Evolutionary conservation across 2,888 invertebrate genomes (phyloP), one percentile per base, ranked within the genome.

Genomic region (Harpalus rubripes): DNA sequence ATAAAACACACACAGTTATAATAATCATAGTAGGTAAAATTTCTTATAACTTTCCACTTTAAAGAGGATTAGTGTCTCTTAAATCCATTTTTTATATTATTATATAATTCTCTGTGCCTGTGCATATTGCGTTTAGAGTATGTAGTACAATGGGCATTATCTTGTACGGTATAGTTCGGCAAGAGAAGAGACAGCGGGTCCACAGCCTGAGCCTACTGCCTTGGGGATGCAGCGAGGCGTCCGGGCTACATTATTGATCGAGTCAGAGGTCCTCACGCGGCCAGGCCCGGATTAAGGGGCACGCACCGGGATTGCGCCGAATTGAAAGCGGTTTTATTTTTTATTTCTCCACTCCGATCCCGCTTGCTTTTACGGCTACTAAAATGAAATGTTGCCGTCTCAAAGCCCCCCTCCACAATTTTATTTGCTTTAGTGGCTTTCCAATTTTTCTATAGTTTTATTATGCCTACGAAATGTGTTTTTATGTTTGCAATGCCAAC

Each of bases 161-260:
- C 44, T 52, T 52, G 12, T 12, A 12, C 44, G 44, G 41, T 58
- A 78, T 15, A 78, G 32, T 56, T 78, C 26, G 16, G 56, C 12
- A 78, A 32, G 26, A 58, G 78, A 16, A 58, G 26, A 78, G 78
- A 16, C 56, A 15, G 18, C 44, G 44, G 72, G 72, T 32, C 72
- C 76, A 12, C 52, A 22, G 78, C 58, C 18, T 18, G 18, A 78
- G 72, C 72, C 72, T 74, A 74, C 72, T 74, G 78, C 59, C 58
- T 78, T 78, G 56, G 78, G 78, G 78, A 78, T 78, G 78, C 78
- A 44, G 78, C 81, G 65, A 52, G 56, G 74, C 68, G 76, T 39
- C 83, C 59, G 74, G 76, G 83, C 83, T 74, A 83, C 83, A 83
- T 83, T 83, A 83, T 83, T 83, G 83, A 83, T 83, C 83, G 83